A percentile compares a stretch with the other conserved stretches of the same genome.
phyloP scores from a whole-genome alignment of 2,113 vertebrate species.

The Gambusia holbrooki region DNA sequence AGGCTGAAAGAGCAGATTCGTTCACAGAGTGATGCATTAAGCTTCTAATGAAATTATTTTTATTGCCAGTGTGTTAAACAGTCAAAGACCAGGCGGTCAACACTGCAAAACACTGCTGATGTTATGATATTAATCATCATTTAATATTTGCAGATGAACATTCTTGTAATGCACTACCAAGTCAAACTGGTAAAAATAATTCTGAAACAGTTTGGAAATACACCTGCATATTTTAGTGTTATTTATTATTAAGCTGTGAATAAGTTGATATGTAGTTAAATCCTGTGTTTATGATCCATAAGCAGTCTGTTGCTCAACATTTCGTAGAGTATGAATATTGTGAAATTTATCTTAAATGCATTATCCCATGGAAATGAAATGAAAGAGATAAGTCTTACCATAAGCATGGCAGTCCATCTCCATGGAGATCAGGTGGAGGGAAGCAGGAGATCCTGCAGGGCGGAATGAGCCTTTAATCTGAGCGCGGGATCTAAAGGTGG shows the following conservation, averaged over 20 bases:
- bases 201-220: no score
- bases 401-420: constrained; percentile 65
- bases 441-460: constrained; percentile 22
- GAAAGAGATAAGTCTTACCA: constrained; percentile 52
- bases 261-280: no score
- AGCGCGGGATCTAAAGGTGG: constrained; percentile 26
- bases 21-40: no score
- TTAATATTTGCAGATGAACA: neutral
- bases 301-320: neutral
- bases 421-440: constrained; percentile 44
- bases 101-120: neutral
- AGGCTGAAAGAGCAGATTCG: no score
- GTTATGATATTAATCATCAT: neutral
- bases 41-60: no score
- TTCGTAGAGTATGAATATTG: neutral
- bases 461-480: constrained; percentile 44
- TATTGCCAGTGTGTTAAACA: no score
- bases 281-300: no score
- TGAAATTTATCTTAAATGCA: neutral
- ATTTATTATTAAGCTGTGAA: no score
- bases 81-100: no score
- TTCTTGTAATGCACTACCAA: no score
- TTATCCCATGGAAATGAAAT: neutral
- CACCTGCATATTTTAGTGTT: no score
- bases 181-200: no score